Evolutionary conservation across 2,888 invertebrate genomes (phyloP).

Genomic region (Cosmia trapezina): DNA sequence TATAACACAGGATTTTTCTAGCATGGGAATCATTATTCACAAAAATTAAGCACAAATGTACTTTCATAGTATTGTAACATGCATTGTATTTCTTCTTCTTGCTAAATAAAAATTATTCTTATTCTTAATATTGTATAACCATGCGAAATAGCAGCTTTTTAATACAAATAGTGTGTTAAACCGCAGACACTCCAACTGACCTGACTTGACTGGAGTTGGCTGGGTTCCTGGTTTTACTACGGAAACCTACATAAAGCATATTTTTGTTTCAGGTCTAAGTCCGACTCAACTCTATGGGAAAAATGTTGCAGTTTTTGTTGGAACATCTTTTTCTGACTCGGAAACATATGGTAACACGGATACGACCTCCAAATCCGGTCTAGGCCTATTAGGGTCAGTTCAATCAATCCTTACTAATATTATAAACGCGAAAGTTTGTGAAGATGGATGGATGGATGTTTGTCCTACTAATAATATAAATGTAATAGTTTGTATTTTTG

Average conservation of each 20-base stretch:
- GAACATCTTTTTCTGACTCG: constrained; percentile 9
- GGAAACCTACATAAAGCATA: neutral
- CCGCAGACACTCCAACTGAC: neutral
- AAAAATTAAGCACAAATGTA: too few relatives aligned
- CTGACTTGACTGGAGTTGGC: neutral
- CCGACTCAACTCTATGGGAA: constrained; percentile 9
- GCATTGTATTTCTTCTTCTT: too few relatives aligned
- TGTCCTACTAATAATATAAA: too few relatives aligned
- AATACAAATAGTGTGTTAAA: neutral
- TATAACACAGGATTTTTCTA: too few relatives aligned
- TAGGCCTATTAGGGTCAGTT: constrained; percentile 15
- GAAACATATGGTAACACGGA: neutral
- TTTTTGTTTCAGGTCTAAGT: constrained; percentile 13
- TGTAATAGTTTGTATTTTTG: too few relatives aligned
- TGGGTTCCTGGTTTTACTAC: neutral
- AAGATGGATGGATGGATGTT: too few relatives aligned
- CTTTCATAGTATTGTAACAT: too few relatives aligned
- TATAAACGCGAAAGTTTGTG: too few relatives aligned
- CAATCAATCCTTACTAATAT: too few relatives aligned
- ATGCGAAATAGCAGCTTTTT: neutral
- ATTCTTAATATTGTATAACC: too few relatives aligned
- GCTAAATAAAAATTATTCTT: too few relatives aligned
- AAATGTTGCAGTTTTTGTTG: constrained; percentile 15
- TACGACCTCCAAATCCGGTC: neutral
- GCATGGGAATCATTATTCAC: too few relatives aligned